Evolutionary conservation across 37 sponge, comb jelly and placozoan species (phyloP), one percentile per base, ranked within the genome.

Genomic region (Aplysina aerophoba): DNA sequence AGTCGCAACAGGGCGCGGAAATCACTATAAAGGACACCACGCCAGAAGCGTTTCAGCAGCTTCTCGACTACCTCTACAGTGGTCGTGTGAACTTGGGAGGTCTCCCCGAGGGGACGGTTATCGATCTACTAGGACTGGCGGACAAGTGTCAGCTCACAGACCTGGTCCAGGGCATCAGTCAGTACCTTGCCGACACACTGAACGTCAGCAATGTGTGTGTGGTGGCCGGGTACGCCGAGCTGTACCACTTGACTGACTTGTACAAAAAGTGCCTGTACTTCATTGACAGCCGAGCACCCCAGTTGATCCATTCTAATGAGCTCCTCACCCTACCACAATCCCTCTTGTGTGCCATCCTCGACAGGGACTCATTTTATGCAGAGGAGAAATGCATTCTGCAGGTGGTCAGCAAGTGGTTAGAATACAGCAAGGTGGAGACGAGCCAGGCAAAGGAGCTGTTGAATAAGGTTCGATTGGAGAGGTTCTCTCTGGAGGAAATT

Each of bases 331-430:
- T 89, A 15, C 69, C 85, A 21, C 41, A 65, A 62, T 59, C 44
- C n/a, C 28, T 57, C 1, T 24, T 58, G 24, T 89, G 62, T 0
- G 92, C 96, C 20, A 89, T 97, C 41, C 35, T 95, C 13, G n/a
- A 77, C 12, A 59, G 98, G 19, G 83, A 66, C 20, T 83, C 68
- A 6, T 63, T 83, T 22, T 63, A 63, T 83, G 63, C 68, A 36
- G 88, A 87, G 0, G 99, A 99, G 81, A 85, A 93, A 30, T 94
- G 93, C 15, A 93, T 99, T 35, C 93, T 91, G 81, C 69, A 81
- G 0, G 92, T 88, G 16, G 84, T 97, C 1, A 40, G 64, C 13
- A 61, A 69, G 59, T 99, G 99, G 99, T 63, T 95, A 87, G 66
- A 91, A 27, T 68, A 87, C 55, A 88, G 95, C 33, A 80, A 88